Percentiles rank a stretch among this genome's conserved stretches.
Conservation (phyloP, 2,113 vertebrate species). For the Leucosticte australis region DNA sequence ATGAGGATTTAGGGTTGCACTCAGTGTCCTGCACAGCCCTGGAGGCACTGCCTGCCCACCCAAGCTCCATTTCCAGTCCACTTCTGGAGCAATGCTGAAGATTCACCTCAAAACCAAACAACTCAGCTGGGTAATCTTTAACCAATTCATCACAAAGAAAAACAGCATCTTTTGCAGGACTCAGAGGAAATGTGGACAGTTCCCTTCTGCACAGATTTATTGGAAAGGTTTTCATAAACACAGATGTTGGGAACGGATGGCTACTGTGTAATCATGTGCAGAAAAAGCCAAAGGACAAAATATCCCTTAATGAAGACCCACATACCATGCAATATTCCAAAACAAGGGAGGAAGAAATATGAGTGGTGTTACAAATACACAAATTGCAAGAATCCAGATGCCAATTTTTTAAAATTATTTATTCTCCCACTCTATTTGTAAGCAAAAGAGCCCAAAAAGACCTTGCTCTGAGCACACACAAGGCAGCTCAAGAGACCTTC, state of each 20-base stretch:
- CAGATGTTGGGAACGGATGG: slow-evolving; percentile 67
- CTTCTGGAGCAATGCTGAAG: background rate
- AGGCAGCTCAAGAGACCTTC: background rate
- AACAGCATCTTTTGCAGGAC: background rate
- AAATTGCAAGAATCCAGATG: background rate
- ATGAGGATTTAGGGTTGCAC: background rate
- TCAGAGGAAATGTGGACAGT: background rate
- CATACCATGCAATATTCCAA: slow-evolving; percentile 18
- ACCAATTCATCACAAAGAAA: background rate
- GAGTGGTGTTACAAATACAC: background rate
- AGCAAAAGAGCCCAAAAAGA: background rate
- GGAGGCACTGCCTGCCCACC: background rate
- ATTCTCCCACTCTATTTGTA: background rate
- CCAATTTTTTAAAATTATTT: background rate
- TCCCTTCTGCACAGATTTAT: slow-evolving; percentile 47
- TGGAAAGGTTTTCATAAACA: slow-evolving; percentile 66
- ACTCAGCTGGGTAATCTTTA: background rate
- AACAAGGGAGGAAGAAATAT: slow-evolving; percentile 9
- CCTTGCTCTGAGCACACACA: background rate
- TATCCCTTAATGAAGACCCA: slow-evolving; percentile 20
- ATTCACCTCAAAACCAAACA: background rate
- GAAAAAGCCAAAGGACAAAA: slow-evolving; percentile 59
- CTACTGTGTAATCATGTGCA: slow-evolving; percentile 64
- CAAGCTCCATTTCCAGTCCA: background rate
- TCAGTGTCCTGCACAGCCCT: accelerated